These are phyloP conservation scores for Cistogaster globosa DNA, from an alignment of 2,888 invertebrate species.

Conservation along the genomic window DNA sequence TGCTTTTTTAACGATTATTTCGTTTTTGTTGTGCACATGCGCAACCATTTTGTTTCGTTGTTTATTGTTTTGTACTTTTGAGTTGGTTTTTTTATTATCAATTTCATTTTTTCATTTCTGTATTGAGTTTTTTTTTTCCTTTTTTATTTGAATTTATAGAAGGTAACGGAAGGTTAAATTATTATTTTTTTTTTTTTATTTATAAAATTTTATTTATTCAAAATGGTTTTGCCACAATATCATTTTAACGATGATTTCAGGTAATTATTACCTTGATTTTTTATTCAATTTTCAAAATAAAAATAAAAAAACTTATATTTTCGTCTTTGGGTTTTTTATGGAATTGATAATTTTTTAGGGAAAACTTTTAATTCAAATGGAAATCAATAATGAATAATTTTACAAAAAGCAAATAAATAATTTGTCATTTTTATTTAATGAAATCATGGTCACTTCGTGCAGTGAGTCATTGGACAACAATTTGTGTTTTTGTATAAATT, in stretches of 20 bases:
- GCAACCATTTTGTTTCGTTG: conserved; percentile 70
- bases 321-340: conserved; percentile 48
- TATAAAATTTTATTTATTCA: conserved; percentile 49
- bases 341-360: conserved; percentile 55
- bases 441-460: conserved; percentile 1
- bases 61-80: conserved; percentile 52
- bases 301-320: conserved; percentile 25
- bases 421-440: conserved; percentile 35
- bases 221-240: conserved; percentile 64
- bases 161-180: conserved; percentile 73
- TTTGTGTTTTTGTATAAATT: background rate
- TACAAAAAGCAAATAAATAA: conserved; percentile 26
- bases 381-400: conserved; percentile 59
- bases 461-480: conserved; percentile 38
- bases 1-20: conserved; percentile 60
- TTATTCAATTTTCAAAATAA: conserved; percentile 23
- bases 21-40: conserved; percentile 62
- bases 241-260: conserved; percentile 44
- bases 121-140: conserved; percentile 42
- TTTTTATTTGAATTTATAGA: conserved; percentile 64
- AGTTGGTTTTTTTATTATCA: conserved; percentile 49
- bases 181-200: conserved; percentile 46
- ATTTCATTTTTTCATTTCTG: conserved; percentile 46
- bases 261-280: conserved; percentile 69
- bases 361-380: conserved; percentile 51